These are phyloP conservation scores for Meteorus cinctellus DNA, from an alignment of 2,888 invertebrate species.

Conservation along the genomic window DNA sequence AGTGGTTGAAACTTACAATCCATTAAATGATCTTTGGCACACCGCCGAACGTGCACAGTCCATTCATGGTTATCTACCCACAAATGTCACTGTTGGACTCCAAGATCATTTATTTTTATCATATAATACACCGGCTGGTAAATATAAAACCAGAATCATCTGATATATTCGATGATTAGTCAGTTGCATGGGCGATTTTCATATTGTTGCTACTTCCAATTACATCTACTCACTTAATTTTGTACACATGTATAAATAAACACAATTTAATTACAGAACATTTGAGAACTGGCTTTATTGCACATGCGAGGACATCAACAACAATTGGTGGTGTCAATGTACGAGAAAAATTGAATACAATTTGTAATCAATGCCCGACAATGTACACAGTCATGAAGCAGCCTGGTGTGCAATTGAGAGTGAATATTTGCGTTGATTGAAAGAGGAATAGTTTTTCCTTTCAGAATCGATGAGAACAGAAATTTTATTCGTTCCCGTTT, in stretches of 20 bases:
- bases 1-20: slow-evolving; percentile 76
- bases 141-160: background rate
- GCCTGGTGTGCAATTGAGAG: slow-evolving; percentile 56
- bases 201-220: background rate
- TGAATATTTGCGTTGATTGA: slow-evolving; percentile 41
- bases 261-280: slow-evolving; percentile 54
- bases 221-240: slow-evolving; percentile 1
- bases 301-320: slow-evolving; percentile 66
- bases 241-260: background rate
- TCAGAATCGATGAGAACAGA: background rate
- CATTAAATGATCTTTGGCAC: slow-evolving; percentile 79
- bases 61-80: slow-evolving; percentile 79
- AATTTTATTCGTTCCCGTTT: background rate
- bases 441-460: background rate
- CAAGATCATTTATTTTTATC: slow-evolving; percentile 65
- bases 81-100: slow-evolving; percentile 73
- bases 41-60: slow-evolving; percentile 81
- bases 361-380: slow-evolving; percentile 61
- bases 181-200: background rate
- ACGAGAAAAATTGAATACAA: slow-evolving; percentile 54
- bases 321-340: slow-evolving; percentile 61
- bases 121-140: slow-evolving; percentile 67
- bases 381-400: slow-evolving; percentile 62
- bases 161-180: background rate
- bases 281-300: slow-evolving; percentile 64